A percentile compares a stretch with the other conserved stretches of the same genome.
Conservation (phyloP, 1,140 invertebrate species). For the Macrostomum lignano region DNA sequence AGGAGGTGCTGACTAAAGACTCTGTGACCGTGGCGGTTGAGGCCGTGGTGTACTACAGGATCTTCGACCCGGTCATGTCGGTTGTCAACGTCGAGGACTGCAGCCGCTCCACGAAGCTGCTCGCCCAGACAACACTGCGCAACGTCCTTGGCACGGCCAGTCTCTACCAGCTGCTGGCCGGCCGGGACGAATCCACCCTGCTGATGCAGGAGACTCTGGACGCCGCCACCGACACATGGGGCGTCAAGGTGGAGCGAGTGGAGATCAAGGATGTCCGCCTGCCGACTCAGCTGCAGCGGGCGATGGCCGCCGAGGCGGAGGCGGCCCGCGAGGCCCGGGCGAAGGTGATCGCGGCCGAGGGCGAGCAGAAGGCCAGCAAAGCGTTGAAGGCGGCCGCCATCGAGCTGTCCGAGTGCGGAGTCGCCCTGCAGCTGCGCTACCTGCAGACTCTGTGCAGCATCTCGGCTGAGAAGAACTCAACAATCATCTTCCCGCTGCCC, state of each 20-base stretch:
- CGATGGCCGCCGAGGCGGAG: conserved; percentile 8
- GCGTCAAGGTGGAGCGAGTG: conserved; percentile 64
- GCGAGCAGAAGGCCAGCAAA: conserved; percentile 28
- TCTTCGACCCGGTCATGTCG: background rate
- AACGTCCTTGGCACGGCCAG: conserved; percentile 1
- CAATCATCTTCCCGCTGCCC: too few species aligned
- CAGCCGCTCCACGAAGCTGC: background rate
- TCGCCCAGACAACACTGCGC: background rate
- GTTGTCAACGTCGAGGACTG: conserved; percentile 1
- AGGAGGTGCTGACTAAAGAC: conserved; percentile 25
- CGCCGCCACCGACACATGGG: conserved; percentile 66
- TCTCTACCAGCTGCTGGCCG: background rate
- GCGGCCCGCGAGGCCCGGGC: conserved; percentile 49
- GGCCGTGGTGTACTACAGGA: background rate
- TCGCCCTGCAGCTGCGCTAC: too few species aligned
- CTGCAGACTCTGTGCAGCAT: too few species aligned
- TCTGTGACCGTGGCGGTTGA: conserved; percentile 1
- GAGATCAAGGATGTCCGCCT: conserved; percentile 35
- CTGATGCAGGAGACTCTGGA: conserved; percentile 31
- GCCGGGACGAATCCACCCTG: background rate
- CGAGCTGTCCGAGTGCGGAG: too few species aligned
- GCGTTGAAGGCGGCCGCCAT: too few species aligned
- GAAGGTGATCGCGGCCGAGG: conserved; percentile 25
- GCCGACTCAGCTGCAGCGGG: conserved; percentile 8
- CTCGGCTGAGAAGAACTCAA: too few species aligned